These are phyloP conservation scores for Oegoconia quadripuncta DNA, from an alignment of 2,888 invertebrate species.

Conservation along the genomic window DNA sequence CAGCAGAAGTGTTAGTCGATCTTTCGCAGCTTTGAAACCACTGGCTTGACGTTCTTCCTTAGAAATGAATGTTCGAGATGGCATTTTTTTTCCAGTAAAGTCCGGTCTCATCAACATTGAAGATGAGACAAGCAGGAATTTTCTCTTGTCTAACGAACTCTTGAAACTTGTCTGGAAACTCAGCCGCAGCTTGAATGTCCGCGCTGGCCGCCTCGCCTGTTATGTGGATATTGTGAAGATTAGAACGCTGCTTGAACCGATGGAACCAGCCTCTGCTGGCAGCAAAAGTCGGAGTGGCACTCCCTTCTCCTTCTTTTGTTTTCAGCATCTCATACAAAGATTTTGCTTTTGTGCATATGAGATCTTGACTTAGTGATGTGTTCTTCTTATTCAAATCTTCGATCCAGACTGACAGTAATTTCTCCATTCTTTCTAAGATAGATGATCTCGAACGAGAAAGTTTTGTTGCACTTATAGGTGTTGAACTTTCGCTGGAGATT, in stretches of 20 bases:
- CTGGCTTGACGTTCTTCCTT: conserved; percentile 17
- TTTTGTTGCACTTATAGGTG: conserved; percentile 24
- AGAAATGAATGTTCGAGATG: conserved; percentile 18
- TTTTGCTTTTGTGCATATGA: conserved; percentile 9
- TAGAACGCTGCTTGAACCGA: conserved; percentile 22
- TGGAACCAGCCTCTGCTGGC: conserved; percentile 25
- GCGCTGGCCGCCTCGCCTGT: conserved; percentile 24
- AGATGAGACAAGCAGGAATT: conserved; percentile 11
- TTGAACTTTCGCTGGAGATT: conserved; percentile 10
- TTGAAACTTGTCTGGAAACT: conserved; percentile 16
- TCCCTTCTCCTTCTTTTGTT: conserved; percentile 6
- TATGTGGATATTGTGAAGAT: conserved; percentile 19
- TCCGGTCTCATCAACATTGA: conserved; percentile 22
- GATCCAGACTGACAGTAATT: conserved; percentile 12
- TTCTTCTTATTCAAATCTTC: conserved; percentile 9
- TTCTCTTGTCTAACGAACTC: conserved; percentile 6
- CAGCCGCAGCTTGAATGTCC: conserved; percentile 18
- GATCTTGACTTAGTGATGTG: conserved; percentile 10
- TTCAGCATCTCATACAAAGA: conserved; percentile 10
- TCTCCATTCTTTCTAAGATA: conserved; percentile 15
- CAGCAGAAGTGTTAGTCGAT: conserved; percentile 31
- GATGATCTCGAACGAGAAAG: conserved; percentile 14
- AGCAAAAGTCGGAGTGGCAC: conserved; percentile 8
- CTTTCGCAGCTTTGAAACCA: conserved; percentile 32
- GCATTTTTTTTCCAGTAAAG: conserved; percentile 24